Conservation (phyloP, 1,140 invertebrate genomes). For the Drosophila albomicans region DNA sequence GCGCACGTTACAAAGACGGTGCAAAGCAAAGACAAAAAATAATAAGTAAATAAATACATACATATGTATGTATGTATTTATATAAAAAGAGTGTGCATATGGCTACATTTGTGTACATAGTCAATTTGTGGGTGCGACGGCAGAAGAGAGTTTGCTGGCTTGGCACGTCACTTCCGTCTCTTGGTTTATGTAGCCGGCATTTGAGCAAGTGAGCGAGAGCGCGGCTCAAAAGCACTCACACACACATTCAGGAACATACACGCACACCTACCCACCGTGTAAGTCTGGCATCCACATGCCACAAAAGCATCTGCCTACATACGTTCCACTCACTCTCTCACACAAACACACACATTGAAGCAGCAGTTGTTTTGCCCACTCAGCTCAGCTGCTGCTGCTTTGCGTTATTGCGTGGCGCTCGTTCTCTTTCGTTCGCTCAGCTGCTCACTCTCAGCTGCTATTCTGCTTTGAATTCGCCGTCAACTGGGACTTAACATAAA, state of each 20-base stretch:
- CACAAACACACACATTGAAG: conserved; percentile 20
- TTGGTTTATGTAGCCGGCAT: conserved; percentile 62
- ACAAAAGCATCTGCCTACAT: conserved; percentile 42
- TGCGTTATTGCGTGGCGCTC: conserved; percentile 24
- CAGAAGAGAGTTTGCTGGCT: conserved; percentile 49
- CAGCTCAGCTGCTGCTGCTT: conserved; percentile 31
- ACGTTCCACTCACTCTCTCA: conserved; percentile 53
- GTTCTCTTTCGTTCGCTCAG: conserved; percentile 36
- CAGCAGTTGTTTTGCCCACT: conserved; percentile 18
- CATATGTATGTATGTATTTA: conserved; percentile 11
- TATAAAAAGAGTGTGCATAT: not conserved
- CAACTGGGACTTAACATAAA: conserved; percentile 34
- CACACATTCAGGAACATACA: conserved; percentile 4
- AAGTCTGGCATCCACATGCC: conserved; percentile 68
- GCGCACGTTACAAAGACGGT: conserved; percentile 5
- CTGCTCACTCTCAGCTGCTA: conserved; percentile 46
- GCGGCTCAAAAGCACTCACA: conserved; percentile 24
- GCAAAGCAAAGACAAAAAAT: conserved; percentile 15
- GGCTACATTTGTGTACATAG: conserved; percentile 27
- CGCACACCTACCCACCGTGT: conserved; percentile 26
- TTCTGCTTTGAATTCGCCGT: conserved; percentile 62
- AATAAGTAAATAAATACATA: conserved; percentile 2
- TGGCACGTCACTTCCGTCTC: conserved; percentile 62
- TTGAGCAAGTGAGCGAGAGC: conserved; percentile 30
- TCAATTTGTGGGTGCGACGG: conserved; percentile 60